Evolutionary conservation across 2,797 vertebrate species (phyloP).

Genomic region (Steatocranus sp.): DNA sequence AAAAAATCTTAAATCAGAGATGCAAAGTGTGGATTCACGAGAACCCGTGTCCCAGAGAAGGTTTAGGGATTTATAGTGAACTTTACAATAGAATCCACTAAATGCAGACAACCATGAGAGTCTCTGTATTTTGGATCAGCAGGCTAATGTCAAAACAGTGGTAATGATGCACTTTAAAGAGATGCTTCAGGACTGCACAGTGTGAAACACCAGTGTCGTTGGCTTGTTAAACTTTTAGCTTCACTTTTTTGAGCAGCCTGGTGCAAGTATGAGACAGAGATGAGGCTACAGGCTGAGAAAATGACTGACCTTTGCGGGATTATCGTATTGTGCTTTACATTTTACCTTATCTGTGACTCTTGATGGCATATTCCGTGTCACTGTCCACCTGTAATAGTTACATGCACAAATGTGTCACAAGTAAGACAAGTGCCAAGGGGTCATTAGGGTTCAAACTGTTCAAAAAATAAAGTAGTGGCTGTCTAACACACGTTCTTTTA

Average conservation of each 20-base stretch:
- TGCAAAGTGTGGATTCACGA: neutral
- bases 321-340: neutral
- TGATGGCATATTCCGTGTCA: neutral
- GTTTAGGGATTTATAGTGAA: neutral
- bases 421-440: neutral
- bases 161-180: slow-evolving; percentile 7
- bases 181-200: neutral
- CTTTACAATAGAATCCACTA: neutral
- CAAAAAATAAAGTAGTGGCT: neutral
- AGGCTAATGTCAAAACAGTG: neutral
- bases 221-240: neutral
- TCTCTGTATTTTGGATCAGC: neutral
- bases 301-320: neutral
- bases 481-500: neutral
- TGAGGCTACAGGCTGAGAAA: neutral
- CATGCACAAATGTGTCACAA: neutral
- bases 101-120: neutral
- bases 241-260: neutral
- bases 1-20: neutral
- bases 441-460: neutral
- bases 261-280: neutral
- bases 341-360: neutral
- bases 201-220: neutral
- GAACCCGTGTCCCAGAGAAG: neutral
- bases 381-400: neutral